Conservation (phyloP, 2,888 invertebrate species). For the Drosophila subquinaria region DNA sequence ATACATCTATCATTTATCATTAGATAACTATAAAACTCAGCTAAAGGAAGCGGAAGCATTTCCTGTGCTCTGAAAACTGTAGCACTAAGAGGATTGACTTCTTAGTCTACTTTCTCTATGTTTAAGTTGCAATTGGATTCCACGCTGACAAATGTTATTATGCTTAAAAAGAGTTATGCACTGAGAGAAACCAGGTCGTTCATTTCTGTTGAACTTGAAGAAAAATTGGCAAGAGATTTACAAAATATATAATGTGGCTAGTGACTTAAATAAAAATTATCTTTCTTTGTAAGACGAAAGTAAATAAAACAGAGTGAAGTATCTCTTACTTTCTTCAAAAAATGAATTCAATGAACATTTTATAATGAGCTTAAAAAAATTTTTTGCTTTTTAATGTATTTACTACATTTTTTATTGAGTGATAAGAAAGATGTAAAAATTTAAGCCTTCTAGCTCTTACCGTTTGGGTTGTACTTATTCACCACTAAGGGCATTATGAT, state of each 20-base stretch:
- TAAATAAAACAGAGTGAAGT: too few relatives aligned
- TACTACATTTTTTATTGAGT: too few relatives aligned
- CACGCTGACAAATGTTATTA: constrained; percentile 45
- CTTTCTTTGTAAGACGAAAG: too few relatives aligned
- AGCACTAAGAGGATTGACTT: constrained; percentile 10
- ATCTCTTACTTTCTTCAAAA: too few relatives aligned
- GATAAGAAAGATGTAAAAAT: background rate
- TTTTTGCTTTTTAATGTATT: too few relatives aligned
- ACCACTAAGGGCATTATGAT: too few relatives aligned
- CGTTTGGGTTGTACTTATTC: too few relatives aligned
- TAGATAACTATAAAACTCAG: constrained; percentile 4
- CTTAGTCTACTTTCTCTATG: constrained; percentile 44
- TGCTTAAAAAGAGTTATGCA: constrained; percentile 16
- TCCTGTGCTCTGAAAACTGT: constrained; percentile 34
- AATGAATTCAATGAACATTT: too few relatives aligned
- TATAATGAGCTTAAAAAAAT: too few relatives aligned
- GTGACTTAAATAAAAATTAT: too few relatives aligned
- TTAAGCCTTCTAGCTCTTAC: background rate
- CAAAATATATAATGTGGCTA: too few relatives aligned
- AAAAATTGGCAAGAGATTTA: background rate
- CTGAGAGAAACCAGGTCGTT: background rate
- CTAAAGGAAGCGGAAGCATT: constrained; percentile 57
- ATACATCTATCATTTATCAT: background rate
- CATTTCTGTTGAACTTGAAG: background rate
- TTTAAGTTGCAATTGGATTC: constrained; percentile 7